A percentile compares a stretch with the other conserved stretches of the same genome.
Evolutionary conservation across 2,888 invertebrate species (phyloP).

Genomic region (Vannuccia rotundouncinata): DNA sequence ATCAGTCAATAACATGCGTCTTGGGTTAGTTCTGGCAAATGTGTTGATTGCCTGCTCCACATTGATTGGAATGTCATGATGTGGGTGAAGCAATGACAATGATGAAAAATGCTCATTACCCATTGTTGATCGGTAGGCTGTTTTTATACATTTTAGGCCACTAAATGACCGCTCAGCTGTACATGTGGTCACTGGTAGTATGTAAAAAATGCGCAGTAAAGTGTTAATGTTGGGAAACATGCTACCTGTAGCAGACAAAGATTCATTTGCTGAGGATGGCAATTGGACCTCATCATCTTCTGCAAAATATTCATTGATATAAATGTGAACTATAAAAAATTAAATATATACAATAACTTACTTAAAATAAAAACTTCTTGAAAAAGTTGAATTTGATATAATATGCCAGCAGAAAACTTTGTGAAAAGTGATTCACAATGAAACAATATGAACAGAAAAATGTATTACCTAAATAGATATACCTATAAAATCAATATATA

Average conservation of each 20-base stretch:
- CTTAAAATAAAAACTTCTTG: neutral
- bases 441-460: neutral
- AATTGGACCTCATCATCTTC: neutral
- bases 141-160: neutral
- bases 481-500: neutral
- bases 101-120: constrained; percentile 6
- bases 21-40: constrained; percentile 1
- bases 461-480: neutral
- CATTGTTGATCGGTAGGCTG: neutral
- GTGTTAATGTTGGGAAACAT: constrained; percentile 24
- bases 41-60: neutral
- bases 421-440: neutral
- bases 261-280: neutral
- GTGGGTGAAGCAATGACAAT: neutral
- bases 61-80: constrained; percentile 11
- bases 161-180: constrained; percentile 25
- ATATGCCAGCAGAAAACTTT: neutral
- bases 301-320: neutral
- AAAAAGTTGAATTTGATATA: neutral
- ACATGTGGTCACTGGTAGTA: constrained; percentile 14
- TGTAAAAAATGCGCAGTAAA: neutral
- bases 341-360: neutral
- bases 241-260: neutral
- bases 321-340: neutral
- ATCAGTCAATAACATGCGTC: neutral